Conservation (phyloP, 2,797 vertebrate species). For the Sciaenops ocellatus region DNA sequence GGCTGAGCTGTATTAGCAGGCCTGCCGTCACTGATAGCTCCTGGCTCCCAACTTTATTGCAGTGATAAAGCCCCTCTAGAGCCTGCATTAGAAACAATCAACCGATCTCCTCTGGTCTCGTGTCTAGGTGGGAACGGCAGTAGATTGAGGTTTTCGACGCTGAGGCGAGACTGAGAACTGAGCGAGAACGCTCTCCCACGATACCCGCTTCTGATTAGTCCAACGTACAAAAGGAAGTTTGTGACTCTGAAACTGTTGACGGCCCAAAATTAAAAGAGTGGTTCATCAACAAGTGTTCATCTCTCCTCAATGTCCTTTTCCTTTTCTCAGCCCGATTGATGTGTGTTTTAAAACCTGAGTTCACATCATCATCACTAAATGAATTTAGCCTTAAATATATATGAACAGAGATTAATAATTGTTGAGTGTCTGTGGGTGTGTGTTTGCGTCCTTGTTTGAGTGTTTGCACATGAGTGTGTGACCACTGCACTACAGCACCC, state of each 20-base stretch:
- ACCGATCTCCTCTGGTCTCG: constrained; percentile 56
- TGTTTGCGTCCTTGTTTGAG: constrained; percentile 16
- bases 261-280: neutral
- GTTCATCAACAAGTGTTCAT: constrained; percentile 1
- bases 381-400: constrained; percentile 19
- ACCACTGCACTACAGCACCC: constrained; percentile 16
- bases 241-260: neutral
- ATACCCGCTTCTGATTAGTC: constrained; percentile 63
- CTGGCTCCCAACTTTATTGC: constrained; percentile 70
- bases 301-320: neutral
- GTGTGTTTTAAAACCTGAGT: neutral
- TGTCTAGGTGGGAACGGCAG: constrained; percentile 54
- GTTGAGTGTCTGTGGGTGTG: constrained; percentile 11
- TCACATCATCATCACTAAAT: neutral
- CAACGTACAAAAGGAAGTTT: constrained; percentile 43
- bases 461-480: constrained; percentile 3
- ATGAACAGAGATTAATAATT: constrained; percentile 9
- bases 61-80: constrained; percentile 62
- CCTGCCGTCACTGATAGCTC: constrained; percentile 74
- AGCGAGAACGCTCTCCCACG: constrained; percentile 72
- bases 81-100: constrained; percentile 74
- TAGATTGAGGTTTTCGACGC: constrained; percentile 27
- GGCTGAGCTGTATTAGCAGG: constrained; percentile 76
- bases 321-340: neutral
- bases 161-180: constrained; percentile 63